Evolutionary conservation across 1,140 invertebrate genomes (phyloP), one percentile per base, ranked within the genome.

Genomic region (Latrodectus geometricus): DNA sequence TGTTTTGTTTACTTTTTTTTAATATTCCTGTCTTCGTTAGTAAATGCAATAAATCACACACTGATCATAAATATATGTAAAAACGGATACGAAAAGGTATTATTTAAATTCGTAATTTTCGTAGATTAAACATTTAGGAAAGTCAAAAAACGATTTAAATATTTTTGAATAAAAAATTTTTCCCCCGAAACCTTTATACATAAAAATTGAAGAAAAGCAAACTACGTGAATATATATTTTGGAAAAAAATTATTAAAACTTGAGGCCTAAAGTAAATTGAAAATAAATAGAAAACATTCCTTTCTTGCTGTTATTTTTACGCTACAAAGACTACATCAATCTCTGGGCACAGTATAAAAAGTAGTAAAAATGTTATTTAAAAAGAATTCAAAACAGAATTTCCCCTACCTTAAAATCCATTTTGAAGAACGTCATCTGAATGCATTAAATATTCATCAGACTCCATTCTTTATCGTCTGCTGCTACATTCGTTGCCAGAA

Each of bases 371-470:
- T 74, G 54, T 74, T 74, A 50, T 49, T 82, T 82, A 54, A 74
- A 82, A 82, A 82, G 54, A 82, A 74, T 61, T 61, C n/a, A 68
- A 9, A 74, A 48, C 23, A 50, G n/a, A 23, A 14, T 15, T 48
- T 65, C n/a, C 49, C 48, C 66, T 15, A 52, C n/a, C 66, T 70
- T 56, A 15, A 80, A 49, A 82, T 82, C 80, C 80, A 82, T 82
- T 82, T 82, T 82, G 61, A 82, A 82, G 21, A 73, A 82, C 80
- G 80, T 82, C 80, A 82, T 82, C 69, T 49, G 52, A 74, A 82
- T 82, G 80, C 70, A 82, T 82, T 74, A 82, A 82, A 82, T 82
- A 82, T 82, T 82, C 80, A 82, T 82, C 80, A 82, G 80, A 74
- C 80, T 73, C 80, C 70, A 72, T 82, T 82, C 80, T 74, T 82